Percentiles rank a stretch among this genome's conserved stretches.
These are phyloP conservation scores for Galeopterus variegatus DNA, from an alignment of 2,113 vertebrate genomes.

Conservation along the genomic window DNA sequence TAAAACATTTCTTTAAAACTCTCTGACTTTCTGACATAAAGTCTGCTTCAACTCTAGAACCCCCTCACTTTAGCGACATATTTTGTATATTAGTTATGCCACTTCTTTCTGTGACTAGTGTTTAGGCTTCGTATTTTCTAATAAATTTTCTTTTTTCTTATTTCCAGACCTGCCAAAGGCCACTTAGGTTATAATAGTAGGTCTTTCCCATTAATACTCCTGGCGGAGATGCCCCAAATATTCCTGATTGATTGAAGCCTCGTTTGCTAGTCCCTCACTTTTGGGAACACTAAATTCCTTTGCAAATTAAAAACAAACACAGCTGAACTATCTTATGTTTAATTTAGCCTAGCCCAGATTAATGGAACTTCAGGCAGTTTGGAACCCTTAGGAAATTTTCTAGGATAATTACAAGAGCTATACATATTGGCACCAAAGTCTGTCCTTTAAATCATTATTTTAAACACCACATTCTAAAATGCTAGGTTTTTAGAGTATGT, in stretches of 20 bases:
- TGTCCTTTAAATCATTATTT: conserved; percentile 30
- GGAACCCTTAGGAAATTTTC: conserved; percentile 67
- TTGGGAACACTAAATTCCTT: conserved; percentile 82
- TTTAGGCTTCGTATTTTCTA: conserved; percentile 27
- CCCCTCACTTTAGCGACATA: background rate
- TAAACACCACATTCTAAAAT: background rate
- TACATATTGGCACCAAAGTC: background rate
- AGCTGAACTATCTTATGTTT: conserved; percentile 81
- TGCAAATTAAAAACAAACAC: conserved; percentile 87
- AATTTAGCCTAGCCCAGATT: conserved; percentile 78
- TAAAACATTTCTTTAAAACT: background rate
- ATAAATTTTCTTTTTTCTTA: background rate
- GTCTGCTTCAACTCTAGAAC: background rate
- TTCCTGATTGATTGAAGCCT: conserved; percentile 76
- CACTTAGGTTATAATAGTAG: conserved; percentile 58
- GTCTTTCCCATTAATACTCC: conserved; percentile 70
- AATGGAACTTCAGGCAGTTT: conserved; percentile 66
- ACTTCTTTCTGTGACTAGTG: background rate
- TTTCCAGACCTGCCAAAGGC: conserved; percentile 28
- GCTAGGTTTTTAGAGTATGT: background rate
- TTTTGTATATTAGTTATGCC: background rate
- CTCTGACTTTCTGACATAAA: background rate
- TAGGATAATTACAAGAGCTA: conserved; percentile 36
- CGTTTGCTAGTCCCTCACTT: conserved; percentile 71
- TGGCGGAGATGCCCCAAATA: conserved; percentile 66